Base-by-base conservation (phyloP, 1,140 invertebrate genomes). In the Leptinotarsa lineolata region DNA sequence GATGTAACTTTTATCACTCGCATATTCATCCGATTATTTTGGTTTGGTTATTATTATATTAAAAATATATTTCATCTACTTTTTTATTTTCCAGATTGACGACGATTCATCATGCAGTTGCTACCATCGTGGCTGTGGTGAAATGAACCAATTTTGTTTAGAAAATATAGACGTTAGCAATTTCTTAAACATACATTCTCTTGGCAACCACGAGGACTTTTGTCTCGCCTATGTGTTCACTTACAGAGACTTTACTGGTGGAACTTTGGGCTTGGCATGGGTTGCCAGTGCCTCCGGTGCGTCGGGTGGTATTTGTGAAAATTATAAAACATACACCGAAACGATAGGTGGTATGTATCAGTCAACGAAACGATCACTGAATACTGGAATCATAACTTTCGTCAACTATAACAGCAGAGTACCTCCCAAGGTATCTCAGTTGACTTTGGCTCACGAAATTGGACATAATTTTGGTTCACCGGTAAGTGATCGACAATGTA, bases 381-480 rank as follows among this genome's bases (percentile, higher is more conserved):
- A 99, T 86, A 99, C 98, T 0, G 98, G 98, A 58, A 99, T 99
- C 76, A 98, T 99, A 58, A 99, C 98, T 2, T 97, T 99, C 84
- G 95, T 99, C 15, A 99, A 99, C 87, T 99, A 99, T 87, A 98
- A 98, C 81, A 97, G 94, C 83, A 87, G 96, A 64, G 97, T 99
- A 20, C 97, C 94, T 72, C 95, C 94, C 0, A 97, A 97, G 86
- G 98, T 99, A 18, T 99, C 97, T 6, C 97, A 99, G 83, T 86
- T 99, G 15, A 99, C 98, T 11, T 87, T 99, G 72, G 98, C 98
- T 11, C 98, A 99, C 85, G 98, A 99, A 87, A 98, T 99, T 81
- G 98, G 98, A 4, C 98, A 99, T 83, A 99, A 99, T 86, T 99
- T 99, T 87, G 98, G 98, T 68, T 98, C 97, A 75, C 95, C 96